These are phyloP conservation scores for Mesorhabditis sp. DNA, from an alignment of 2,888 invertebrate species.

Conservation along the genomic window DNA sequence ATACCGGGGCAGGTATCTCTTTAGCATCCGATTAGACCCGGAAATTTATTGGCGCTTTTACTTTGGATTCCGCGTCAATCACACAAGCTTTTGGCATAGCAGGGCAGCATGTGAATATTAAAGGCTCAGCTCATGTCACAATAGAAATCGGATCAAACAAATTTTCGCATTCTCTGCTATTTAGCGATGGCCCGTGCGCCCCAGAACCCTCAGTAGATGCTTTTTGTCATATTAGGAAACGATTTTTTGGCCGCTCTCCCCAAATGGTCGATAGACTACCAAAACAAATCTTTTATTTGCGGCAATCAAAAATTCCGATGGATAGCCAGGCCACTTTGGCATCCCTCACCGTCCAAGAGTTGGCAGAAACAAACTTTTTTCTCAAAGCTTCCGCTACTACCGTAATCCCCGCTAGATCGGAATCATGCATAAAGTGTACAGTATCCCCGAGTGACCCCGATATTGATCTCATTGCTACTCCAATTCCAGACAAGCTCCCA, in stretches of 20 bases:
- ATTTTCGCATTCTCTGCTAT: neutral
- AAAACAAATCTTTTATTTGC: neutral
- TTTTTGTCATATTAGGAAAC: slow-evolving; percentile 17
- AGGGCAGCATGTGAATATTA: slow-evolving; percentile 10
- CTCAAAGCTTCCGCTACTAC: neutral
- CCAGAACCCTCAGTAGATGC: neutral
- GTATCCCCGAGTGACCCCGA: neutral
- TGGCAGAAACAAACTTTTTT: neutral
- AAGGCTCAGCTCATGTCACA: slow-evolving; percentile 6
- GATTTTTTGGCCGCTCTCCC: slow-evolving; percentile 12
- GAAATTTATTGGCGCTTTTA: neutral
- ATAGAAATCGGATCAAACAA: slow-evolving; percentile 10
- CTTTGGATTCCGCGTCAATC: neutral
- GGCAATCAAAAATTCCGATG: slow-evolving; percentile 9
- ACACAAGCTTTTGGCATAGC: slow-evolving; percentile 3
- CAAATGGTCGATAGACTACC: slow-evolving; percentile 12
- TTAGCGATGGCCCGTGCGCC: neutral
- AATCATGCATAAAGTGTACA: slow-evolving; percentile 11
- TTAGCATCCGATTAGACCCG: neutral
- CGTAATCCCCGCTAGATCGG: slow-evolving; percentile 3
- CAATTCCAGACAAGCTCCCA: slow-evolving; percentile 7
- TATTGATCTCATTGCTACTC: neutral
- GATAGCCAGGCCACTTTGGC: neutral
- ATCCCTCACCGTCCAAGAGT: neutral
- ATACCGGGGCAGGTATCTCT: slow-evolving; percentile 14